These are phyloP conservation scores for Cosmopolites sordidus DNA, from an alignment of 2,888 invertebrate genomes.

Conservation along the genomic window DNA sequence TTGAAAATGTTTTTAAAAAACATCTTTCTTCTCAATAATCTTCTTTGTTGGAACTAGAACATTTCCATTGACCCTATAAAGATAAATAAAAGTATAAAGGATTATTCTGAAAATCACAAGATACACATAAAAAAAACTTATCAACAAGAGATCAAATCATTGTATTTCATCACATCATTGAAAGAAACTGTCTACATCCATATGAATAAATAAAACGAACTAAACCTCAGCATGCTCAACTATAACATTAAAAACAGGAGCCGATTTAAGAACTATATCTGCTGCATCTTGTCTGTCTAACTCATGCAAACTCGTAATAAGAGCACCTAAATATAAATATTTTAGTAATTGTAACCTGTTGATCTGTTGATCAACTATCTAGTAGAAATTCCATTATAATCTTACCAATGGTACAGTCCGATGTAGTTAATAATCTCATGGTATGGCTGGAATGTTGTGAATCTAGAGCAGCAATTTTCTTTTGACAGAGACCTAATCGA, in stretches of 20 bases:
- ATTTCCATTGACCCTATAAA: no score
- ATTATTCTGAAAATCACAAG: no score
- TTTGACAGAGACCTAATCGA: slow-evolving; percentile 54
- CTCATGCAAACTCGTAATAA: slow-evolving; percentile 56
- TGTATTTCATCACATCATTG: no score
- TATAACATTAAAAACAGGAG: slow-evolving; percentile 49
- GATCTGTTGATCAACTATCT: slow-evolving; percentile 3
- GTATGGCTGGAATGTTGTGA: slow-evolving; percentile 47
- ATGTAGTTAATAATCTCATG: slow-evolving; percentile 43
- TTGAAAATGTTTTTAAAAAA: no score
- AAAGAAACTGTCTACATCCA: no score
- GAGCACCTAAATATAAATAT: slow-evolving; percentile 46
- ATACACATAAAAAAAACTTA: no score
- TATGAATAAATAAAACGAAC: no score
- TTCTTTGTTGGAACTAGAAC: no score
- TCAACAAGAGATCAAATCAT: no score
- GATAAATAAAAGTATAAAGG: no score
- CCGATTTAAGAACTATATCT: slow-evolving; percentile 54
- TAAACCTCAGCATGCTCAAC: slow-evolving; percentile 29
- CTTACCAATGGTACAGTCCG: slow-evolving; percentile 48
- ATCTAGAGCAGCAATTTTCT: slow-evolving; percentile 46
- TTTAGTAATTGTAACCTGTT: slow-evolving; percentile 8
- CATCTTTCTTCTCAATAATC: no score
- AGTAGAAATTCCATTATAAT: no score
- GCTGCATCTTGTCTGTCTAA: slow-evolving; percentile 59